Evolutionary conservation across 2,888 invertebrate species (phyloP), one percentile per base, ranked within the genome.

Genomic region (Lymantria dispar): DNA sequence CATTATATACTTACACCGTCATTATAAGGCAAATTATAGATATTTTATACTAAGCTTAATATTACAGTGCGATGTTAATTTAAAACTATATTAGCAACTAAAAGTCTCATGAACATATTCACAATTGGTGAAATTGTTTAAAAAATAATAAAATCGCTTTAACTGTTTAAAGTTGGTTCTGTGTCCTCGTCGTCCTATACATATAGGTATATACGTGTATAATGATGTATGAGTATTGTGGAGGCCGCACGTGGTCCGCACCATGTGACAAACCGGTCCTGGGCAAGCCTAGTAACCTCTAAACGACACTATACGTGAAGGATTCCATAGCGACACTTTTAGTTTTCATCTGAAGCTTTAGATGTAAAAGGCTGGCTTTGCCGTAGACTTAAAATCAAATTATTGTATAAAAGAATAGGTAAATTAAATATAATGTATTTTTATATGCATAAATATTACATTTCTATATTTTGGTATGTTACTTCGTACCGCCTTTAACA

Each of bases 201-300:
- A 62, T 56, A 54, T 63, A 22, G 38, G 30, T 48, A 14, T 39
- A 52, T 52, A 43, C 48, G 48, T 64, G 53, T 62, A 62, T 61
- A 54, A 54, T 54, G 58, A 60, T 57, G 53, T 70, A 69, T 62
- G 69, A 12, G 52, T 57, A 76, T 80, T 79, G 79, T 81, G 80
- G 81, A 85, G 85, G 87, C 82, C 85, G 87, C 91, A 91, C 91
- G 91, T 91, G 90, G 87, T 75, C 61, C 60, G 60, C 62, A 59
- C 87, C 91, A 91, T 91, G 89, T 90, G 90, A 87, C 78, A 84
- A 90, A 91, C 91, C 90, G 90, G 91, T 91, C 80, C 64, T 60
- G 69, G 66, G 63, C 78, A 74, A 82, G 87, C 91, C 90, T 85
- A 91, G 83, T 91, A 91, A 91, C 91, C 91, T 91, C 90, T 78